Evolutionary conservation across 2,113 vertebrate species (phyloP).

Genomic region (Prolemur simus): DNA sequence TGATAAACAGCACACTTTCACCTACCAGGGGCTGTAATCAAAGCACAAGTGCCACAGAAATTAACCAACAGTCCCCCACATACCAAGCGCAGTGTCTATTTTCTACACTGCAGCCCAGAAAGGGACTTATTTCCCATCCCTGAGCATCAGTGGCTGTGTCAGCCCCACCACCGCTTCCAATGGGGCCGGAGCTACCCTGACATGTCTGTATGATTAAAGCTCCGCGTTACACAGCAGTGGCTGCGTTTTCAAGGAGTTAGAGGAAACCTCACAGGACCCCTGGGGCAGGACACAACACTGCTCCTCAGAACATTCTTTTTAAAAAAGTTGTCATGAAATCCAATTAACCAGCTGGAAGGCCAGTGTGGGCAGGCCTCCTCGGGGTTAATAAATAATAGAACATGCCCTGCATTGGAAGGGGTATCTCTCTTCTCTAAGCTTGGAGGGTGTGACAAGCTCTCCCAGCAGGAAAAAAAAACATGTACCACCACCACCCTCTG

Average conservation of each 20-base stretch:
- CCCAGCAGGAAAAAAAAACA: neutral
- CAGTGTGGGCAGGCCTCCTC: conserved; percentile 62
- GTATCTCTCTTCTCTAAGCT: neutral
- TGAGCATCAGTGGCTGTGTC: neutral
- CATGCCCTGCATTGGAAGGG: conserved; percentile 33
- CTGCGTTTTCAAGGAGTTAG: conserved; percentile 53
- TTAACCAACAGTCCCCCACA: neutral
- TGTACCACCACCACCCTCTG: neutral
- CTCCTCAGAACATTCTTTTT: conserved; percentile 65
- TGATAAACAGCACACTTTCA: neutral
- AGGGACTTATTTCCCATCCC: neutral
- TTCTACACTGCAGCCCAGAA: conserved; percentile 11
- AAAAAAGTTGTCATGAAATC: conserved; percentile 73
- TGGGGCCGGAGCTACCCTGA: conserved; percentile 9
- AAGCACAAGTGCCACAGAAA: neutral
- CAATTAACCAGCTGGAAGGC: conserved; percentile 75
- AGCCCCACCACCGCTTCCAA: neutral
- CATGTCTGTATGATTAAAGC: conserved; percentile 61
- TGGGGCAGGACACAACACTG: conserved; percentile 67
- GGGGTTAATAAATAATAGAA: conserved; percentile 75
- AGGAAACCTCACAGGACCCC: conserved; percentile 70
- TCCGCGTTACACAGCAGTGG: neutral
- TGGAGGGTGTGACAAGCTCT: conserved; percentile 21
- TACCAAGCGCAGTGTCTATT: neutral
- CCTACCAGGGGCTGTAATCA: neutral